Percentiles rank a stretch among this genome's conserved stretches.
These are phyloP conservation scores for Emydoidea blandingii DNA, from an alignment of 2,797 vertebrate species.

Conservation along the genomic window DNA sequence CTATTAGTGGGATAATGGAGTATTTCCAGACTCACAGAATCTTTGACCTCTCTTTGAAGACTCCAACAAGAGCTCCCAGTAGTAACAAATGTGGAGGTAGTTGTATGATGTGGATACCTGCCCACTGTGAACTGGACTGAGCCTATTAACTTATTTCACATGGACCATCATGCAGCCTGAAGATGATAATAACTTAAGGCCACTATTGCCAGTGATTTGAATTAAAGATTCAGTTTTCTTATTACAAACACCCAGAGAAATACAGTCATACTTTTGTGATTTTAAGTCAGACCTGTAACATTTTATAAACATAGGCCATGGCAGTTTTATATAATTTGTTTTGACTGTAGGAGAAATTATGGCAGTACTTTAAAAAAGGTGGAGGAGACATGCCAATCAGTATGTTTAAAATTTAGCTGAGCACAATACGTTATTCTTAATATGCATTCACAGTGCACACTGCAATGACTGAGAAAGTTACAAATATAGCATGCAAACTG, in stretches of 20 bases:
- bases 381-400: constrained; percentile 1
- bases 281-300: constrained; percentile 6
- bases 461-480: constrained; percentile 31
- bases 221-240: background rate
- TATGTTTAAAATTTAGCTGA: constrained; percentile 52
- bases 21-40: background rate
- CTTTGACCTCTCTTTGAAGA: background rate
- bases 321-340: constrained; percentile 37
- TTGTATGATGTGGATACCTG: background rate
- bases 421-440: constrained; percentile 49
- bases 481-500: constrained; percentile 58
- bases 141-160: background rate
- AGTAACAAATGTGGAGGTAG: background rate
- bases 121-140: background rate
- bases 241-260: background rate
- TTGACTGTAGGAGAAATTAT: constrained; percentile 21
- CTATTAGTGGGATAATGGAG: background rate
- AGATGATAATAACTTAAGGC: constrained; percentile 17
- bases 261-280: background rate
- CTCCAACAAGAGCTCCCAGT: fast-evolving
- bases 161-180: background rate
- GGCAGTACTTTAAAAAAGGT: constrained; percentile 28
- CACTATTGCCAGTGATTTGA: background rate
- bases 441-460: constrained; percentile 56
- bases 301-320: background rate